Percentiles rank a stretch among this genome's conserved stretches.
Evolutionary conservation across 35 echinoderm and acorn worm species (phyloP).

Genomic region (Ophiothrix spiculata): DNA sequence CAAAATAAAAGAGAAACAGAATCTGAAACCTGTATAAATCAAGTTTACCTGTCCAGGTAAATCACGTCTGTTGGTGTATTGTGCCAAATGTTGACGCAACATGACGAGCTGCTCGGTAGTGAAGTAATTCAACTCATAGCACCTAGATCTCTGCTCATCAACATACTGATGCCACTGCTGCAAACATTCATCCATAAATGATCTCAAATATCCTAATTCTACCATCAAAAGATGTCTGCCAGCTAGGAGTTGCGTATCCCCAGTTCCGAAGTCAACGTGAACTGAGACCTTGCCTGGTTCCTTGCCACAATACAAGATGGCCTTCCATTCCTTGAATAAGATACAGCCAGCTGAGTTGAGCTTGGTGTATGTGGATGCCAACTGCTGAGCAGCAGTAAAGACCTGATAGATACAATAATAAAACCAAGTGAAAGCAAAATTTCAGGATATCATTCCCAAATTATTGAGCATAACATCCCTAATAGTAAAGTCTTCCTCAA

Average conservation of each 20-base stretch:
- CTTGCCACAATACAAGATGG: neutral
- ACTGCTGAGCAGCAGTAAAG: neutral
- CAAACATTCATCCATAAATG: slow-evolving; percentile 13
- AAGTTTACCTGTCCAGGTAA: too few species aligned
- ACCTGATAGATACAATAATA: neutral
- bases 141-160: slow-evolving; percentile 16
- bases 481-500: neutral
- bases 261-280: slow-evolving; percentile 8
- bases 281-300: neutral
- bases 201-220: neutral
- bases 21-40: too few species aligned
- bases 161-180: slow-evolving; percentile 25
- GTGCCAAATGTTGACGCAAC: slow-evolving; percentile 5
- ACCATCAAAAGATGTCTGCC: neutral
- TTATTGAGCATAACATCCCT: neutral
- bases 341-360: slow-evolving; percentile 13
- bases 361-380: slow-evolving; percentile 5
- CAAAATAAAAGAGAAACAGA: too few species aligned
- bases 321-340: slow-evolving; percentile 11
- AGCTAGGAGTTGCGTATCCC: neutral
- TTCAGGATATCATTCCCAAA: neutral
- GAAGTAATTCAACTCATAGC: slow-evolving; percentile 20
- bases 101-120: slow-evolving; percentile 32
- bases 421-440: neutral
- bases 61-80: too few species aligned